Base-by-base conservation (phyloP, 2,113 vertebrate genomes). In the Perca flavescens region DNA sequence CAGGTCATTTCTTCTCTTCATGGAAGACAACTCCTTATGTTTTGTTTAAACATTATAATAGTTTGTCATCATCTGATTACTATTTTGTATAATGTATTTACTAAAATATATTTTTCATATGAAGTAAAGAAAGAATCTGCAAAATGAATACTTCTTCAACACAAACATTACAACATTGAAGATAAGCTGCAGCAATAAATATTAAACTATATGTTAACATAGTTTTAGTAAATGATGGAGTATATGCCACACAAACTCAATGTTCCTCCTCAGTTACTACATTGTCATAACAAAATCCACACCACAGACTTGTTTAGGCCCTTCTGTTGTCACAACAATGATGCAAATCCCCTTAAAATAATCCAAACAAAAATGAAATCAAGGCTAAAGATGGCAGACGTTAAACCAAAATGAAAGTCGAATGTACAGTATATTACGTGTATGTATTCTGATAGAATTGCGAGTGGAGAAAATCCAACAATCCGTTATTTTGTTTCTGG, bases 401-500 rank as follows among this genome's bases (percentile, higher is more conserved):
- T 77, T 43, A 14, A 64, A 79, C 54, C 54, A 68, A 36, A 79
- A 66, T 16, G 25, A 73, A 31, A 73, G 36, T 12, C 16, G 19
- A 31, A 19, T 63, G 43, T 72, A 21, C 43, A 46, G 25, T 72
- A 21, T 50, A 46, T 21, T 63, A 19, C 31, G 73, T 89, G 22
- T 5, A 5, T 36, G 54, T 40, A 21, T 54, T 83, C n/a, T 34
- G 36, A 34, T 3, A 40, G 10, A 77, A 75, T 46, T 31, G n/a
- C 43, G 15, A 11, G 47, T 74, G 74, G 72, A 63, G 6, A 13
- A 25, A 47, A 64, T 61, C 22, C 69, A 74, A 21, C 28, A 10
- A 22, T 80, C 8, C 28, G 58, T 67, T 22, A 46, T 70, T 85
- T 52, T 86, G 63, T 80, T 82, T 83, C 73, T 84, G 80, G 78